These are phyloP conservation scores for Ashinkailepas kermadecensis DNA, from an alignment of 2,888 invertebrate genomes.

Conservation along the genomic window DNA sequence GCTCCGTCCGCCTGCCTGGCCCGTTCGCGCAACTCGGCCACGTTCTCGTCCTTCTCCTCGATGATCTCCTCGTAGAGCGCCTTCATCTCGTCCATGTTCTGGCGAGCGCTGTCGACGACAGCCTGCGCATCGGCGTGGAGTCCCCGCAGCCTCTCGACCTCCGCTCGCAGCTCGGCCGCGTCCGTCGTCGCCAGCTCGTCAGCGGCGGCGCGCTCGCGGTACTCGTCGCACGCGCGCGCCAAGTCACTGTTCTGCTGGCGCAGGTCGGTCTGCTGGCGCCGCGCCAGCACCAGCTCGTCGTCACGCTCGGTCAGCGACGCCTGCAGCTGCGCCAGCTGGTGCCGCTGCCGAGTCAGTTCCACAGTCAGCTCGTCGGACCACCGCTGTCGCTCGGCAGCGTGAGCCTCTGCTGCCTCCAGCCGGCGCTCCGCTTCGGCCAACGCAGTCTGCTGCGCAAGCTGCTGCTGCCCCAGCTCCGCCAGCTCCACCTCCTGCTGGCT, in stretches of 20 bases:
- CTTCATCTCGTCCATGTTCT: constrained; percentile 17
- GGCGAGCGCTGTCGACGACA: background rate
- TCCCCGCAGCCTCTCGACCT: background rate
- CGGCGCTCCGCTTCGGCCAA: background rate
- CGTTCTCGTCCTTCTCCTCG: constrained; percentile 4
- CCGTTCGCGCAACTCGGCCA: background rate
- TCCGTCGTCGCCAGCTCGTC: background rate
- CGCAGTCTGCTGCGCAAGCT: background rate
- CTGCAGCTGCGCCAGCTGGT: background rate
- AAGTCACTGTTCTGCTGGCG: background rate
- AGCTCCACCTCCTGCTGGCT: background rate
- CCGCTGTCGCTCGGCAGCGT: background rate
- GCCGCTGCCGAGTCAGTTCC: background rate
- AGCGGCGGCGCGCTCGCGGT: background rate
- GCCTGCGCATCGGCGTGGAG: background rate
- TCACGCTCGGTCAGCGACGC: background rate
- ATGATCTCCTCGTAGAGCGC: constrained; percentile 8
- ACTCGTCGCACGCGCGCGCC: background rate
- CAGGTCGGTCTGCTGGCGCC: background rate
- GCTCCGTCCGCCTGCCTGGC: background rate
- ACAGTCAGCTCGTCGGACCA: background rate
- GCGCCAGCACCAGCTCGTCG: background rate
- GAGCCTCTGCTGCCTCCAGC: background rate
- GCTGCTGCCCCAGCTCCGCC: background rate
- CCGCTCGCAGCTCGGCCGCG: background rate